Percentiles rank a stretch among this genome's conserved stretches.
Conservation (phyloP, 1,140 invertebrate genomes). For the Rhyacophila brunnea region DNA sequence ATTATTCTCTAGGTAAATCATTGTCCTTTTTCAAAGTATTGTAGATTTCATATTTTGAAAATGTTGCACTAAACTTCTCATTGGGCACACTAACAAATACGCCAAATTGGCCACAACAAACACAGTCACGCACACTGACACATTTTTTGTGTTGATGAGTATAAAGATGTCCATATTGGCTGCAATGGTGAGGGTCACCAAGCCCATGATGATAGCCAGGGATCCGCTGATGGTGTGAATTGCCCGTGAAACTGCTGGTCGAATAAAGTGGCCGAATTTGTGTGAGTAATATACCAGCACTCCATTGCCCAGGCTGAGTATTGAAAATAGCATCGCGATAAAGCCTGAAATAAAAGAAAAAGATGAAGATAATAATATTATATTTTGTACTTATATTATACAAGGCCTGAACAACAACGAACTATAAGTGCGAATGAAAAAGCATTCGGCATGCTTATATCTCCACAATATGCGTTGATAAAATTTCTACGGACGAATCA, state of each 20-base stretch:
- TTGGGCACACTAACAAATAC: conserved; percentile 12
- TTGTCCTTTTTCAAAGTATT: conserved; percentile 3
- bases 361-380: too few species aligned
- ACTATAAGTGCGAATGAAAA: too few species aligned
- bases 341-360: conserved; percentile 16
- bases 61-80: conserved; percentile 11
- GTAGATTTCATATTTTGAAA: conserved; percentile 8
- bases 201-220: conserved; percentile 13
- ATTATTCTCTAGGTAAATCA: too few species aligned
- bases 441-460: too few species aligned
- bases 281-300: conserved; percentile 11
- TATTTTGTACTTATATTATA: too few species aligned
- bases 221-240: conserved; percentile 12
- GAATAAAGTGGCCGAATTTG: not conserved
- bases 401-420: too few species aligned
- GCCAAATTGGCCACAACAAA: conserved; percentile 7
- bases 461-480: too few species aligned
- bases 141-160: not conserved
- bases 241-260: not conserved
- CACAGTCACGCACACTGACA: conserved; percentile 5
- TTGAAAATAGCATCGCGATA: conserved; percentile 13
- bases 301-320: conserved; percentile 20
- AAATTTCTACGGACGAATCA: too few species aligned
- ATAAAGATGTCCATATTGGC: conserved; percentile 10
- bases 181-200: conserved; percentile 14